Percentiles rank a stretch among this genome's conserved stretches.
These are phyloP conservation scores for Allygus modestus DNA, from an alignment of 2,888 invertebrate species.

Conservation along the genomic window DNA sequence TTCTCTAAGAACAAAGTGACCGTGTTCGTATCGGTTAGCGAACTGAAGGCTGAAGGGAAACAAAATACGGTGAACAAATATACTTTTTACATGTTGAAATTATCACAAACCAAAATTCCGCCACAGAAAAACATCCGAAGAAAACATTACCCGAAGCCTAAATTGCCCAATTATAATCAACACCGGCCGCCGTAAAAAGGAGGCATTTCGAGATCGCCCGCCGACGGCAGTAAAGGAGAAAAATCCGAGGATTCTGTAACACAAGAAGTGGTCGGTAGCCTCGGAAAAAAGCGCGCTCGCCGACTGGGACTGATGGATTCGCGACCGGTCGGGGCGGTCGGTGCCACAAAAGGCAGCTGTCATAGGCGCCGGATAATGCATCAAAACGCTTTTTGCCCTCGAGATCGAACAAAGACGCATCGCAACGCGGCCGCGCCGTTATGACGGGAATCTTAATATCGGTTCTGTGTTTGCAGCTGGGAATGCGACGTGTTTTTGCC, in stretches of 20 bases:
- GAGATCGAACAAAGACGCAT: constrained; percentile 4
- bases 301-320: not conserved
- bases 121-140: not conserved
- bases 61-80: not conserved
- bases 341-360: constrained; percentile 42
- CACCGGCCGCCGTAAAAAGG: not conserved
- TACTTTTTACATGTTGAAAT: not conserved
- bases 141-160: not conserved
- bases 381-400: constrained; percentile 18
- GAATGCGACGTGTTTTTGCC: constrained; percentile 17
- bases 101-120: not conserved
- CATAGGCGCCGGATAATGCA: not conserved
- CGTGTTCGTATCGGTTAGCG: too few relatives aligned
- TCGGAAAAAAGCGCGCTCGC: not conserved
- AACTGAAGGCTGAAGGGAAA: not conserved
- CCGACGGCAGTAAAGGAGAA: constrained; percentile 26
- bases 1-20: too few relatives aligned
- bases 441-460: constrained; percentile 36
- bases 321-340: constrained; percentile 25
- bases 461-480: not conserved
- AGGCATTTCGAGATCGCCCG: constrained; percentile 6
- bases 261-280: not conserved
- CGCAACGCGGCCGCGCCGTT: not conserved
- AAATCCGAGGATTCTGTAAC: constrained; percentile 1
- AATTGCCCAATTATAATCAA: constrained; percentile 38